A percentile compares a stretch with the other conserved stretches of the same genome.
These are phyloP conservation scores for Sebastes itinus DNA, from an alignment of 2,797 vertebrate species.

Conservation along the genomic window DNA sequence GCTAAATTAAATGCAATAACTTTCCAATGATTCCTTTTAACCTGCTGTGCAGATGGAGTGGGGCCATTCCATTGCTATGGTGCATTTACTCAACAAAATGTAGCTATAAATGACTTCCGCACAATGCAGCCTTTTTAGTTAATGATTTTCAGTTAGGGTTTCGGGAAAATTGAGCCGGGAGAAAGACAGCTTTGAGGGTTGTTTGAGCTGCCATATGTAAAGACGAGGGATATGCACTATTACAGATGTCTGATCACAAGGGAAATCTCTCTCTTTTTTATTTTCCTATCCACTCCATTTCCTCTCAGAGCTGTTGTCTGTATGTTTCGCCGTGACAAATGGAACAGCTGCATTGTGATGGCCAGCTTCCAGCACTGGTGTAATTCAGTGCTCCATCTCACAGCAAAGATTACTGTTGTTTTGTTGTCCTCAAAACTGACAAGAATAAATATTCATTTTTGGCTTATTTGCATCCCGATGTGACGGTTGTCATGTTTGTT, in stretches of 20 bases:
- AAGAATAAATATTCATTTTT: slow-evolving; percentile 5
- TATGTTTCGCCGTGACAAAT: slow-evolving; percentile 11
- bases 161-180: slow-evolving; percentile 25
- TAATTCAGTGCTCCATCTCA: slow-evolving; percentile 9
- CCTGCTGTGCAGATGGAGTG: slow-evolving; percentile 48
- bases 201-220: slow-evolving; percentile 5
- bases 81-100: slow-evolving; percentile 60
- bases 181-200: slow-evolving; percentile 5
- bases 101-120: slow-evolving; percentile 43
- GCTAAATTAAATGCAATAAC: slow-evolving; percentile 60
- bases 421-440: slow-evolving; percentile 19
- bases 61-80: slow-evolving; percentile 41
- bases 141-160: slow-evolving; percentile 49
- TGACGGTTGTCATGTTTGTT: slow-evolving; percentile 11
- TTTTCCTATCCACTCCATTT: neutral
- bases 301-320: neutral
- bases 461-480: slow-evolving; percentile 16
- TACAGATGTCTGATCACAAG: slow-evolving; percentile 12
- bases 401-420: slow-evolving; percentile 16
- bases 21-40: slow-evolving; percentile 56
- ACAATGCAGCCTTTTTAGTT: slow-evolving; percentile 52
- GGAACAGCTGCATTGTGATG: slow-evolving; percentile 35
- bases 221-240: slow-evolving; percentile 2
- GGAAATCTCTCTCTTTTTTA: slow-evolving; percentile 14
- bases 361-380: slow-evolving; percentile 15